These are phyloP conservation scores for Cavia aperea DNA, from an alignment of 2,113 vertebrate genomes.

Conservation along the genomic window DNA sequence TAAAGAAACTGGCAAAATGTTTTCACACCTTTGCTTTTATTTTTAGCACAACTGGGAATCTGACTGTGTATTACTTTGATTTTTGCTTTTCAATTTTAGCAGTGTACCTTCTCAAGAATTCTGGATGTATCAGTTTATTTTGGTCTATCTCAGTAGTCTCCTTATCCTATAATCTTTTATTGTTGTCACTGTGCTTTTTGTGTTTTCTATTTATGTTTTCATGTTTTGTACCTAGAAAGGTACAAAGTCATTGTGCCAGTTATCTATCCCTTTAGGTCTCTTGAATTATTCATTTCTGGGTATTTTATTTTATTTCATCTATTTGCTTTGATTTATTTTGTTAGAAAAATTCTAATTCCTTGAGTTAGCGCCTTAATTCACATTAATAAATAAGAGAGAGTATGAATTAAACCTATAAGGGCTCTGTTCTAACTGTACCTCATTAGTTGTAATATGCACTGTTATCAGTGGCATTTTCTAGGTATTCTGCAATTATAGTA, in stretches of 20 bases:
- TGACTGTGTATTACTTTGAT: background rate
- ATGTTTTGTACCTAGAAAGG: background rate
- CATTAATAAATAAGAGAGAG: background rate
- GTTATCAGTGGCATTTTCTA: background rate
- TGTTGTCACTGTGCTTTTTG: background rate
- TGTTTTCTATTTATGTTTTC: background rate
- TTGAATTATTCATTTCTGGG: constrained; percentile 11
- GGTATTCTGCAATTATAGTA: background rate
- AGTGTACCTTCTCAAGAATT: background rate
- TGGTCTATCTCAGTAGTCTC: background rate
- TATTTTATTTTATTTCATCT: constrained; percentile 7
- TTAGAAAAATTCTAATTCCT: background rate
- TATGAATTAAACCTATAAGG: background rate
- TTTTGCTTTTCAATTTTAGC: background rate
- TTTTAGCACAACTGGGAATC: background rate
- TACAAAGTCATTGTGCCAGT: background rate
- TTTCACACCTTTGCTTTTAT: background rate
- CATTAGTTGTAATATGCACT: background rate
- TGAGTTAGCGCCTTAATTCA: background rate
- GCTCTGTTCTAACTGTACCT: background rate
- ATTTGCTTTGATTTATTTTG: background rate
- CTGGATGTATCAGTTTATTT: background rate
- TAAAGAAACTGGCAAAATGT: background rate
- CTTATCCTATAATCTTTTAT: background rate
- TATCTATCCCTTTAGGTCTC: background rate